Evolutionary conservation across 1,140 invertebrate species (phyloP).

Genomic region (Drosophila azteca): DNA sequence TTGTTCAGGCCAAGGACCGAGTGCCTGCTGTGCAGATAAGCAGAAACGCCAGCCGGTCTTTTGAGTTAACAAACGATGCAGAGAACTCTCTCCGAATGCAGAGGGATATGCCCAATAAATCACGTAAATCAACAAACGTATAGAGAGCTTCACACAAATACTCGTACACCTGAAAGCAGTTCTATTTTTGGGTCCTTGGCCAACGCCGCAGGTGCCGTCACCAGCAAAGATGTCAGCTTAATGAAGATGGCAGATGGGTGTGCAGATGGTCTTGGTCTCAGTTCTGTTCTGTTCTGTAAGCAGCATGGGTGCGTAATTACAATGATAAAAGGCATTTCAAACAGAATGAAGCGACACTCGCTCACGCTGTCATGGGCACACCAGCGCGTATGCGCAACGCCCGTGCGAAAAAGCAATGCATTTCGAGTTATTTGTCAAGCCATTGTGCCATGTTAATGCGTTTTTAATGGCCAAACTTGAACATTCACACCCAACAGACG

Average conservation of each 20-base stretch:
- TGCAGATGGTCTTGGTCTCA: background rate
- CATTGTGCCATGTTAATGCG: conserved; percentile 76
- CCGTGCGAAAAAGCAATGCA: conserved; percentile 57
- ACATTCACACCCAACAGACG: conserved; percentile 30
- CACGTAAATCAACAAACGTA: conserved; percentile 30
- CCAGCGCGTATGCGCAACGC: conserved; percentile 56
- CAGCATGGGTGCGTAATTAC: conserved; percentile 62
- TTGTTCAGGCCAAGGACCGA: conserved; percentile 2
- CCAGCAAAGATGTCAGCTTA: conserved; percentile 46
- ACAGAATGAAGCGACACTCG: conserved; percentile 50
- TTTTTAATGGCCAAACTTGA: conserved; percentile 78
- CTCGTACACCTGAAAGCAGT: conserved; percentile 10
- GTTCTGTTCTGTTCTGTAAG: conserved; percentile 21
- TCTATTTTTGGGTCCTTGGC: conserved; percentile 1
- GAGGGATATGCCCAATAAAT: conserved; percentile 65
- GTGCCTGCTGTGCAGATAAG: conserved; percentile 72
- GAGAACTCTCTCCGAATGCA: conserved; percentile 41
- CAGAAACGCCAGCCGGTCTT: conserved; percentile 40
- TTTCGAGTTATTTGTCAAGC: conserved; percentile 77
- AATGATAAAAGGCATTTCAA: conserved; percentile 67
- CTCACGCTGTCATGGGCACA: conserved; percentile 44
- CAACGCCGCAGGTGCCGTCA: conserved; percentile 1
- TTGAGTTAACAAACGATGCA: conserved; percentile 49
- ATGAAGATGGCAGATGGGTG: conserved; percentile 44
- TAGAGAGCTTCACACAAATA: conserved; percentile 8